Conservation (phyloP, 2,797 vertebrate genomes). For the Ctenosaura bakeri region DNA sequence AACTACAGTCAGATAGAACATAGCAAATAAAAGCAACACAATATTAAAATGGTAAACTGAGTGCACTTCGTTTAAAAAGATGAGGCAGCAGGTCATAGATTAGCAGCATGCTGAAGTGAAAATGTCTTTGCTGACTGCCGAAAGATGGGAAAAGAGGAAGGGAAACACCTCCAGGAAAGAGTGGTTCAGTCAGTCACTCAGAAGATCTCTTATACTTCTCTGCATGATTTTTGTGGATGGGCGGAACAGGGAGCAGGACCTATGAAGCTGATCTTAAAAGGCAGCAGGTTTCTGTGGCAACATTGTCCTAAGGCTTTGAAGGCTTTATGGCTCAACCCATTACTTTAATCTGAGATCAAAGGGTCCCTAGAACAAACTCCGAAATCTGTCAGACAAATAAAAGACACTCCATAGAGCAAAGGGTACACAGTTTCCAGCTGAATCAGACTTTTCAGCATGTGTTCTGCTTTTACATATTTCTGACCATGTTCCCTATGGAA, state of each 20-base stretch:
- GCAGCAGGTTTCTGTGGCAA: neutral
- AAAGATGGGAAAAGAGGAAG: neutral
- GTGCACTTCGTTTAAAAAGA: neutral
- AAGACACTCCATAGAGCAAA: neutral
- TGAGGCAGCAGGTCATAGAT: neutral
- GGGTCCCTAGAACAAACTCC: neutral
- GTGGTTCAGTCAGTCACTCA: neutral
- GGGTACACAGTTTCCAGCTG: neutral
- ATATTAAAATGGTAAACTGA: neutral
- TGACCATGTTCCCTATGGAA: neutral
- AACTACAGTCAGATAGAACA: neutral
- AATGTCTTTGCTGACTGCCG: neutral
- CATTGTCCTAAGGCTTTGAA: neutral
- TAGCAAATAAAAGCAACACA: neutral
- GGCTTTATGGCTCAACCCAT: neutral
- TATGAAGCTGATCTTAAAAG: neutral
- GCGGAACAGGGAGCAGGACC: neutral
- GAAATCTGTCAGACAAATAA: neutral
- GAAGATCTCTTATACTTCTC: neutral
- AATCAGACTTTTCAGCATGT: neutral
- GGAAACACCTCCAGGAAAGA: neutral
- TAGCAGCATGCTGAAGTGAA: neutral
- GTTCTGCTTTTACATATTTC: neutral
- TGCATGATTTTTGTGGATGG: neutral
- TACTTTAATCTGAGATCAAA: neutral